Conservation (phyloP, 2,888 invertebrate genomes). For the Campaea margaritaria region DNA sequence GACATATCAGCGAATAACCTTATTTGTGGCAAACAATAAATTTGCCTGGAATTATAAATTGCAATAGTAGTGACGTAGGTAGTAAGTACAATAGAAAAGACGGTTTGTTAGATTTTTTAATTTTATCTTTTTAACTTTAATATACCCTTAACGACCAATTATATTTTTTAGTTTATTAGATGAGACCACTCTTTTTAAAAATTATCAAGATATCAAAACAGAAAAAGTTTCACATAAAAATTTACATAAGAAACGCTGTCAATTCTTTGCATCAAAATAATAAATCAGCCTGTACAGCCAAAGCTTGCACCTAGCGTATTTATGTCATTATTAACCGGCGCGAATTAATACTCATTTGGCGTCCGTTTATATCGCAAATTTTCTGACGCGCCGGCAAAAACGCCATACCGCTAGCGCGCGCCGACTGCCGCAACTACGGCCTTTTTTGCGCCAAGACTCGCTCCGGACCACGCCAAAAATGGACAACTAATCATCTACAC, state of each 20-base stretch:
- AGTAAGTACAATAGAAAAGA: too few relatives aligned
- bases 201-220: too few relatives aligned
- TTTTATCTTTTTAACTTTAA: too few relatives aligned
- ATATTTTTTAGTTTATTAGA: too few relatives aligned
- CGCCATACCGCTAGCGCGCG: slow-evolving; percentile 40
- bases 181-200: too few relatives aligned
- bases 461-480: slow-evolving; percentile 28
- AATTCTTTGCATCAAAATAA: slow-evolving; percentile 7
- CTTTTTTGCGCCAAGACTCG: slow-evolving; percentile 21
- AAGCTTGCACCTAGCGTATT: slow-evolving; percentile 75
- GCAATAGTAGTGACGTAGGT: too few relatives aligned
- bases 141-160: too few relatives aligned
- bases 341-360: slow-evolving; percentile 84
- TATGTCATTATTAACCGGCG: slow-evolving; percentile 85
- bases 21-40: too few relatives aligned
- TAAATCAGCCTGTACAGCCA: slow-evolving; percentile 61
- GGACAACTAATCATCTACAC: slow-evolving; percentile 36
- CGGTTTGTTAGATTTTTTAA: too few relatives aligned
- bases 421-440: slow-evolving; percentile 54
- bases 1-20: too few relatives aligned
- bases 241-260: background rate
- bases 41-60: too few relatives aligned
- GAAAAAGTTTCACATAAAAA: too few relatives aligned
- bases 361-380: slow-evolving; percentile 77
- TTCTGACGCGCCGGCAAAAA: slow-evolving; percentile 68